These are phyloP conservation scores for Drosophila sucinea DNA, from an alignment of 1,140 invertebrate genomes.

Conservation along the genomic window DNA sequence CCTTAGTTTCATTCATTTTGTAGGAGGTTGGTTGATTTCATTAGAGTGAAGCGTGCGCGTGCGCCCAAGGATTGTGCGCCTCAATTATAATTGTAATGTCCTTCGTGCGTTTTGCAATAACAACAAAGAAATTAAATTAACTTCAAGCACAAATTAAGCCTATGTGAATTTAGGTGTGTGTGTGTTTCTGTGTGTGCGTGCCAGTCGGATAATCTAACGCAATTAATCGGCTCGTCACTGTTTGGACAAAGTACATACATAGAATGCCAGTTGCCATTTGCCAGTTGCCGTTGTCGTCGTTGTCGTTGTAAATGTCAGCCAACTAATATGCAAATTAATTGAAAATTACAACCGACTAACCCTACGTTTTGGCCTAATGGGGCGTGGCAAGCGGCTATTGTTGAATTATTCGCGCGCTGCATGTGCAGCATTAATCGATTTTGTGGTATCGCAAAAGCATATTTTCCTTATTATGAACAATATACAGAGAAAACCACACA, in stretches of 20 bases:
- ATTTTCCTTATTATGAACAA: not conserved
- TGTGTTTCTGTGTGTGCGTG: constrained; percentile 36
- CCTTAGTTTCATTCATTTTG: constrained; percentile 10
- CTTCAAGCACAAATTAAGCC: constrained; percentile 71
- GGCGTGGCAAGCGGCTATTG: constrained; percentile 17
- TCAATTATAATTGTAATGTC: constrained; percentile 73
- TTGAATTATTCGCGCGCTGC: constrained; percentile 4
- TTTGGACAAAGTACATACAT: constrained; percentile 62
- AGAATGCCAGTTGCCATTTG: constrained; percentile 44
- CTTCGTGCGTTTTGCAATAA: constrained; percentile 68
- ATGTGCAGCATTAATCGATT: constrained; percentile 10
- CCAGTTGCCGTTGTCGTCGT: constrained; percentile 19
- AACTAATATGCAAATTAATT: constrained; percentile 75
- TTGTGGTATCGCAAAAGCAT: not conserved
- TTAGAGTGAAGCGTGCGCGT: constrained; percentile 48
- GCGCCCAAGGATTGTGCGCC: constrained; percentile 63
- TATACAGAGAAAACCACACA: not conserved
- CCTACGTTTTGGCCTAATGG: not conserved
- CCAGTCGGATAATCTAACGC: constrained; percentile 68
- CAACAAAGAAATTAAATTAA: constrained; percentile 78
- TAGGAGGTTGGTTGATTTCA: constrained; percentile 48
- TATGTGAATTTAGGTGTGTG: constrained; percentile 11
- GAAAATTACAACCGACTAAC: constrained; percentile 62
- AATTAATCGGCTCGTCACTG: constrained; percentile 81
- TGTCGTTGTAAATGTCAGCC: constrained; percentile 50